A percentile compares a stretch with the other conserved stretches of the same genome.
phyloP scores from a whole-genome alignment of 2,888 invertebrate species.

The Rosalia funebris region DNA sequence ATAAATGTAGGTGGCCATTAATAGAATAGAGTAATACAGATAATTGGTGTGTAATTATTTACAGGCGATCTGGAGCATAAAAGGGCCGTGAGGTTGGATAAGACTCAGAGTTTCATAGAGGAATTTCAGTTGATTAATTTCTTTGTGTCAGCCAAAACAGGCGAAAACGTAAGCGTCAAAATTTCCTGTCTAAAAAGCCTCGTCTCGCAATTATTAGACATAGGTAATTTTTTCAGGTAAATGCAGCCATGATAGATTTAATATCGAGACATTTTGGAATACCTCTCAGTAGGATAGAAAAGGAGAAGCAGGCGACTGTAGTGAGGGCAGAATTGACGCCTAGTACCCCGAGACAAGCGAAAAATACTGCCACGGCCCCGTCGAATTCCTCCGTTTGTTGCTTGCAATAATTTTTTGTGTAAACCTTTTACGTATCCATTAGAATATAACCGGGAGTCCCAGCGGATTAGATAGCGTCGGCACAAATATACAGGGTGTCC shows the following conservation, averaged over 20 bases:
- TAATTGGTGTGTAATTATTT: constrained; percentile 10
- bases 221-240: constrained; percentile 66
- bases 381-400: constrained; percentile 43
- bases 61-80: constrained; percentile 77
- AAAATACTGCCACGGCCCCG: constrained; percentile 14
- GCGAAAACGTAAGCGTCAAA: constrained; percentile 71
- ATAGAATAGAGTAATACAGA: too few relatives aligned
- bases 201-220: not conserved
- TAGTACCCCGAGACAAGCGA: constrained; percentile 36
- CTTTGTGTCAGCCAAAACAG: constrained; percentile 77
- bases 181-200: not conserved
- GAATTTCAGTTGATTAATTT: constrained; percentile 71
- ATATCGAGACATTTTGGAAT: constrained; percentile 76
- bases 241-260: constrained; percentile 73
- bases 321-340: constrained; percentile 72
- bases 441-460: too few relatives aligned
- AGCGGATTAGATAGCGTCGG: too few relatives aligned
- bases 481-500: too few relatives aligned
- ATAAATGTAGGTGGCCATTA: constrained; percentile 69
- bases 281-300: constrained; percentile 71
- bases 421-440: not conserved
- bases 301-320: constrained; percentile 74
- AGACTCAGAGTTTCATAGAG: constrained; percentile 72
- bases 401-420: constrained; percentile 33
- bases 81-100: constrained; percentile 73